A percentile compares a stretch with the other conserved stretches of the same genome.
Conservation (phyloP, 2,888 invertebrate species). For the Zootermopsis nevadensis region DNA sequence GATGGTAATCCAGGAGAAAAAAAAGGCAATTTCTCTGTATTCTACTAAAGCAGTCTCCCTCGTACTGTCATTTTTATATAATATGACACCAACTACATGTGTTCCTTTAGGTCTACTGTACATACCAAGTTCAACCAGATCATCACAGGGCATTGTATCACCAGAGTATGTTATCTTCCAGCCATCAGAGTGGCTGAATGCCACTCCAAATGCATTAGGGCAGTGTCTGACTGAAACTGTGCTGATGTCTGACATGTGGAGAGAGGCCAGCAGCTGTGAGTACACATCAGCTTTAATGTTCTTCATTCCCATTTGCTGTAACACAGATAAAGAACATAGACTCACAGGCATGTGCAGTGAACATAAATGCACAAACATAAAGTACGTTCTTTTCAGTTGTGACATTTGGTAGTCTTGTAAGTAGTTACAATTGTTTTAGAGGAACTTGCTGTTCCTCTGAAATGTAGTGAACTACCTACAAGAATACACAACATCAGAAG, state of each 20-base stretch:
- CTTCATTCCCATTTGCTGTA: not conserved
- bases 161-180: conserved; percentile 94
- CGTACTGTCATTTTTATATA: too few species aligned
- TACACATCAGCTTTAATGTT: not conserved
- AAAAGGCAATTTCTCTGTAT: too few species aligned
- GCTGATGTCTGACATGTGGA: conserved; percentile 63
- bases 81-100: too few species aligned
- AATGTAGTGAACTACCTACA: too few species aligned
- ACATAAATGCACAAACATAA: too few species aligned
- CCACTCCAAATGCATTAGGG: conserved; percentile 83
- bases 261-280: conserved; percentile 55
- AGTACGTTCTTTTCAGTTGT: too few species aligned
- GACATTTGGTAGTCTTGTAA: too few species aligned
- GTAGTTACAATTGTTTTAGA: too few species aligned
- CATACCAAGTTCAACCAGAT: conserved; percentile 78
- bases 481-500: too few species aligned
- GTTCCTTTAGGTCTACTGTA: not conserved
- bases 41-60: too few species aligned
- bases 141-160: conserved; percentile 91
- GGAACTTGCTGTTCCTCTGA: too few species aligned
- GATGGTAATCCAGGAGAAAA: too few species aligned
- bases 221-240: conserved; percentile 86
- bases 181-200: conserved; percentile 67
- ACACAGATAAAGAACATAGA: not conserved
- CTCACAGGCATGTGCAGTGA: not conserved